A percentile compares a stretch with the other conserved stretches of the same genome.
phyloP scores from a whole-genome alignment of 2,888 invertebrate species.

The Tinea semifulvella region DNA sequence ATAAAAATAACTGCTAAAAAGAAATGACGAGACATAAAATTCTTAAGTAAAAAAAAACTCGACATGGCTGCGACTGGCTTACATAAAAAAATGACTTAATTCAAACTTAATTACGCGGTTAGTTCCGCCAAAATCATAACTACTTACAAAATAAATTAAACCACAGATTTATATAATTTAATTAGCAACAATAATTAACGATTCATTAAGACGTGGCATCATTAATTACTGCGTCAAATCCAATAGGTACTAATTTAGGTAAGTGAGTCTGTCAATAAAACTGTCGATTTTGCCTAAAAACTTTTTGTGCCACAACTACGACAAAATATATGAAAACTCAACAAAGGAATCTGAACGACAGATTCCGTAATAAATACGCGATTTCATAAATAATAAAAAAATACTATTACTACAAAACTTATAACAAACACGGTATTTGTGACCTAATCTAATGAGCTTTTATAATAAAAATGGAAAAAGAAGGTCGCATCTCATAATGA shows the following conservation, averaged over 20 bases:
- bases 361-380: constrained; percentile 45
- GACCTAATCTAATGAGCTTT: constrained; percentile 33
- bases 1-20: no score
- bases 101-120: neutral
- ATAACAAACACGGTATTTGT: neutral
- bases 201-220: no score
- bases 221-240: no score
- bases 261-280: no score
- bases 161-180: no score
- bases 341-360: neutral
- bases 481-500: no score
- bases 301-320: neutral
- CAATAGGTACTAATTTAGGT: no score
- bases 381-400: constrained; percentile 38
- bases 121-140: constrained; percentile 4
- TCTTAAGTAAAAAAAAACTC: constrained; percentile 1
- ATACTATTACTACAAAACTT: constrained; percentile 24
- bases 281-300: no score
- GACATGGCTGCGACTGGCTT: constrained; percentile 2
- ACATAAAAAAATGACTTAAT: neutral
- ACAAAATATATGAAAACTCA: no score
- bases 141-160: no score
- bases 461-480: constrained; percentile 14
- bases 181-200: no score
- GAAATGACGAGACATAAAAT: no score